Conservation (phyloP, 2,888 invertebrate species). For the Eupithecia vulgata region DNA sequence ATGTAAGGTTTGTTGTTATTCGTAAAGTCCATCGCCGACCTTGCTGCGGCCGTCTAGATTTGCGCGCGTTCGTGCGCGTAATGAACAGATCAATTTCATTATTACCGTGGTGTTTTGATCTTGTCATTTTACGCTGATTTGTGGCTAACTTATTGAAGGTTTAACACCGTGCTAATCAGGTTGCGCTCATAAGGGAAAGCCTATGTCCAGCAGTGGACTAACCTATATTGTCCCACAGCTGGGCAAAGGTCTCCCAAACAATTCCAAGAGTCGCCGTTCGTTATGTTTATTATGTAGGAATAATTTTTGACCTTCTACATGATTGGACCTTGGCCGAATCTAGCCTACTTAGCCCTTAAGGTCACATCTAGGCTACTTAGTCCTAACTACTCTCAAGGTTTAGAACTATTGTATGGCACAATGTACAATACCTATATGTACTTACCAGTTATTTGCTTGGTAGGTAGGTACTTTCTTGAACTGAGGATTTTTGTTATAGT, state of each 20-base stretch:
- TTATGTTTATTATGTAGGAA: not conserved
- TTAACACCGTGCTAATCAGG: not conserved
- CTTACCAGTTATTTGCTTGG: not conserved
- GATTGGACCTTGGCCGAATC: conserved; percentile 15
- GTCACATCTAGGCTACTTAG: conserved; percentile 18
- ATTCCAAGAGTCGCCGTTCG: too few relatives aligned
- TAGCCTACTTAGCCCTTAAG: conserved; percentile 23
- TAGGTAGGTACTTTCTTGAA: not conserved
- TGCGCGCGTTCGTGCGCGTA: conserved; percentile 61
- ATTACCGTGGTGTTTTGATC: conserved; percentile 50
- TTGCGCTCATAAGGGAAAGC: too few relatives aligned
- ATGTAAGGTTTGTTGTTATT: conserved; percentile 12
- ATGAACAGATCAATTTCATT: conserved; percentile 58
- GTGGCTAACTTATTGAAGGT: not conserved
- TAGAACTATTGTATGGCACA: not conserved
- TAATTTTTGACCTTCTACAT: conserved; percentile 7
- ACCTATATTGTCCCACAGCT: too few relatives aligned
- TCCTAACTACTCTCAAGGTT: conserved; percentile 23
- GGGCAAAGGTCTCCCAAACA: too few relatives aligned
- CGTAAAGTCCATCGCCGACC: conserved; percentile 30
- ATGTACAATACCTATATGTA: not conserved
- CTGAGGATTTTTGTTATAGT: too few relatives aligned
- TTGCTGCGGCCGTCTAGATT: conserved; percentile 36
- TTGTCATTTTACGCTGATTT: conserved; percentile 54
- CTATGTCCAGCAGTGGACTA: too few relatives aligned